phyloP scores from a whole-genome alignment of 2,888 invertebrate genomes.

The Clivina fossor region DNA sequence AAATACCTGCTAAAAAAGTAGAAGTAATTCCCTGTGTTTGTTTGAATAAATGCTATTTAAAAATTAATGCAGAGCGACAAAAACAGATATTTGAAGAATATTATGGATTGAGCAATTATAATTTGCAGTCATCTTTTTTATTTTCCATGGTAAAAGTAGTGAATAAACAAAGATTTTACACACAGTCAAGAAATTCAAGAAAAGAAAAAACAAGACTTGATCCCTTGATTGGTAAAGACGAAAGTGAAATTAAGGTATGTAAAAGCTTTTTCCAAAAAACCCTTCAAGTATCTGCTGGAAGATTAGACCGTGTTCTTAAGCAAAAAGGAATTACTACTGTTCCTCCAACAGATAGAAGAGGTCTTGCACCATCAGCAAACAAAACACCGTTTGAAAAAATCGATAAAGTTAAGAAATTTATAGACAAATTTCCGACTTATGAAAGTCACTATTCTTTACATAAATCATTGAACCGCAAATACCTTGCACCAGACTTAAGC shows the following conservation, averaged over 20 bases:
- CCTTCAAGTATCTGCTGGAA: neutral
- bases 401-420: neutral
- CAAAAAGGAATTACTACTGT: neutral
- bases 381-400: neutral
- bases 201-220: neutral
- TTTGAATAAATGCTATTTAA: too few relatives aligned
- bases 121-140: slow-evolving; percentile 10
- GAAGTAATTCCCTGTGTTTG: too few relatives aligned
- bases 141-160: slow-evolving; percentile 7
- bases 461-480: neutral
- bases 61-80: too few relatives aligned
- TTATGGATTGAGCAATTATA: too few relatives aligned
- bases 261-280: neutral
- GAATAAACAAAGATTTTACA: slow-evolving; percentile 8
- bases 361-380: neutral
- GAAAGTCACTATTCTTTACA: neutral
- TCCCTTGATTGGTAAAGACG: too few relatives aligned
- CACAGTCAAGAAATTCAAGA: slow-evolving; percentile 5
- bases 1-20: too few relatives aligned
- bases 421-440: slow-evolving; percentile 2
- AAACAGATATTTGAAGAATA: too few relatives aligned
- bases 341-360: neutral
- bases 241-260: too few relatives aligned
- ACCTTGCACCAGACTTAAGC: neutral
- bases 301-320: neutral